phyloP scores from a whole-genome alignment of 2,797 vertebrate species.

The Sebastes variabilis region DNA sequence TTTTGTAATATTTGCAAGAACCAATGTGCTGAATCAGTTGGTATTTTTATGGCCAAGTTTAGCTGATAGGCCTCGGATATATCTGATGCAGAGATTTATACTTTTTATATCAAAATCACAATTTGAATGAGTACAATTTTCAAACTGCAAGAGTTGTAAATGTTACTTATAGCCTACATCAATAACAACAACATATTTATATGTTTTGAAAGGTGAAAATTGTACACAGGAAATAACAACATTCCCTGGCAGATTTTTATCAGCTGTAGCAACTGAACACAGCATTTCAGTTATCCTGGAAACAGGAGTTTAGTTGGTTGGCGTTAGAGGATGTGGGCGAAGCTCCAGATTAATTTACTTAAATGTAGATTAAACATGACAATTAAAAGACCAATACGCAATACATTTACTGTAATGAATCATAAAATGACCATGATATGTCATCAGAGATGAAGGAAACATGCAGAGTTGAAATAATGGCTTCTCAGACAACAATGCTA shows the following conservation, averaged over 20 bases:
- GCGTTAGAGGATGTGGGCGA: no score
- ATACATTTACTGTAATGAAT: no score
- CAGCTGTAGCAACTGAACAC: not conserved
- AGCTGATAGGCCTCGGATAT: not conserved
- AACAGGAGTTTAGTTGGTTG: no score
- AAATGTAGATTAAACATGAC: no score
- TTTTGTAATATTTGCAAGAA: not conserved
- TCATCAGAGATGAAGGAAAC: no score
- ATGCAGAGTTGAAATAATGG: no score
- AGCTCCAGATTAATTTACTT: no score
- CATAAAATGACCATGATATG: no score
- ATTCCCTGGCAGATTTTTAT: not conserved
- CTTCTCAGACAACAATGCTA: no score
- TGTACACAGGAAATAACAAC: not conserved
- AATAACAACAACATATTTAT: not conserved
- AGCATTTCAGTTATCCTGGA: no score
- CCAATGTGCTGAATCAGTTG: not conserved
- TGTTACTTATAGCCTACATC: not conserved
- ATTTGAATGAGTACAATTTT: not conserved
- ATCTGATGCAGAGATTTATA: not conserved
- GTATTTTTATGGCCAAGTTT: not conserved
- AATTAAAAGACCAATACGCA: no score
- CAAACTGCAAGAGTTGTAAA: not conserved
- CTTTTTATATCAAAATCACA: not conserved
- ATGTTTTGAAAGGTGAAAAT: not conserved